phyloP scores from a whole-genome alignment of 2,797 vertebrate genomes.

The Rhinophrynus dorsalis region DNA sequence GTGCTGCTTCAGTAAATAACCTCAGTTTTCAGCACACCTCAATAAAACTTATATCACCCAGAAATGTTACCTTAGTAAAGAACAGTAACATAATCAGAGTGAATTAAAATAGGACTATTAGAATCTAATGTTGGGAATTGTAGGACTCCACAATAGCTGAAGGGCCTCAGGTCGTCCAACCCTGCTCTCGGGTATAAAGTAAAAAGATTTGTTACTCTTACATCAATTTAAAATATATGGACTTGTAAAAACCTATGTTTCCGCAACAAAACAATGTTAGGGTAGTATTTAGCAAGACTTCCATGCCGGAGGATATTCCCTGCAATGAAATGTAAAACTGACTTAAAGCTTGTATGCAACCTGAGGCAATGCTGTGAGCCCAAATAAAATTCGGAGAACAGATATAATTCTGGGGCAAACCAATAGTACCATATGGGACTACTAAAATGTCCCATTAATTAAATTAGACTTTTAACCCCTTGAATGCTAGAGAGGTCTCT shows the following conservation, averaged over 20 bases:
- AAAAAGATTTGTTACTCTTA: conserved; percentile 25
- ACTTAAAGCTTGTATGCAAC: conserved; percentile 33
- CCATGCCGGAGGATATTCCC: conserved; percentile 12
- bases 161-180: too few species aligned
- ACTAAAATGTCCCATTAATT: too few species aligned
- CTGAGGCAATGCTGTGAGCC: conserved; percentile 22
- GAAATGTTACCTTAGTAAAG: conserved; percentile 25
- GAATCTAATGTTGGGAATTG: conserved; percentile 28
- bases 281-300: conserved; percentile 30
- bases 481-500: too few species aligned
- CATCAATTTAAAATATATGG: conserved; percentile 22
- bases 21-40: too few species aligned
- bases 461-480: too few species aligned
- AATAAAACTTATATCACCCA: conserved; percentile 34
- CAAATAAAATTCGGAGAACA: conserved; percentile 34
- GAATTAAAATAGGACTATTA: conserved; percentile 23
- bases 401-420: too few species aligned
- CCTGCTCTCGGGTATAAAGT: conserved; percentile 16
- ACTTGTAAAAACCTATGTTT: conserved; percentile 37
- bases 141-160: conserved; percentile 29
- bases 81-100: conserved; percentile 16
- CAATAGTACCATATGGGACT: too few species aligned
- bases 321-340: conserved; percentile 30
- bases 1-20: conserved; percentile 25
- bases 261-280: conserved; percentile 23